Evolutionary conservation across 2,888 invertebrate genomes (phyloP), one percentile per base, ranked within the genome.

Genomic region (Lithophane leautieri): DNA sequence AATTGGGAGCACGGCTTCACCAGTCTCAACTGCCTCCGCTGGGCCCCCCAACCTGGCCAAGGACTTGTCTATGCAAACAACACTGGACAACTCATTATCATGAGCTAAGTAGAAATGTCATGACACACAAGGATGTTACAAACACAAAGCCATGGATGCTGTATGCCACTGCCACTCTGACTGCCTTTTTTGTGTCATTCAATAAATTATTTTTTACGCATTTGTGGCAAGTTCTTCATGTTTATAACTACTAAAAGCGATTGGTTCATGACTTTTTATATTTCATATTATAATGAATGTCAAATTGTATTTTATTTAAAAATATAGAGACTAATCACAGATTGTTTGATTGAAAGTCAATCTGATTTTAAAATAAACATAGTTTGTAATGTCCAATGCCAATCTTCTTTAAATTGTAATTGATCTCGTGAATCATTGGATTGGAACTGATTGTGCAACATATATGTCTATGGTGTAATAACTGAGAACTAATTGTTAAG

Each of bases 61-160:
- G 98, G 98, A 3, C 97, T 98, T 75, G 98, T 98, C 69, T 98
- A 98, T 93, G 98, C 98, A 40, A 98, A 98, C 85, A 98, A 98
- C 92, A 97, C 98, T 28, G 99, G 98, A 71, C 98, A 98, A 90
- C 97, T 99, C 82, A 97, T 97, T 90, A 97, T 98, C 88, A 96
- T 98, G 92, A 97, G 97, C 88, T 97, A 97, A 95, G 88, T 88
- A 63, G 70, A 73, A 70, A 70, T 50, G 40, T 61, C 78, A 65
- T 67, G 69, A 79, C 72, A 74, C 58, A 66, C 62, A 78, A 60
- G 47, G 16, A 73, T 74, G 69, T 78, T 76, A 63, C 62, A 71
- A 76, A 73, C 81, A 77, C 81, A 81, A 77, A 42, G 56, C 75
- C 71, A 70, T 74, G 71, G 68, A 81, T 65, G 62, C 66, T 74